phyloP scores from a whole-genome alignment of 2,113 vertebrate genomes.

The Neotoma lepida region DNA sequence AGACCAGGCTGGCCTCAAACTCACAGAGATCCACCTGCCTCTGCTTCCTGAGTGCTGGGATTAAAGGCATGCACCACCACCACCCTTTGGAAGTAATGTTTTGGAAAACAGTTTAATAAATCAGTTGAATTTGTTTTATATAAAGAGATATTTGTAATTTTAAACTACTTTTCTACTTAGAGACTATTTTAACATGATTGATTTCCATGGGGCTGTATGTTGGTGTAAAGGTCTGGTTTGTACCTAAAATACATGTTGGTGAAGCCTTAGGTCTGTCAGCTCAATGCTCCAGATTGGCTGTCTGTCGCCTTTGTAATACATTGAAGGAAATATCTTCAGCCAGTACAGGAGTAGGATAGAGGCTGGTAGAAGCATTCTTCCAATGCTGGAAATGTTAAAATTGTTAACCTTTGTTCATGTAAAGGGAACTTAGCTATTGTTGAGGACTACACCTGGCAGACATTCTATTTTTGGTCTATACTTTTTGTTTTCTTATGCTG shows the following conservation, averaged over 20 bases:
- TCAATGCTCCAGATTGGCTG: not conserved
- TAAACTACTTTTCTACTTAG: not conserved
- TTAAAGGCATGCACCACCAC: no score
- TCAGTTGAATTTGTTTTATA: not conserved
- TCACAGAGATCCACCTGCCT: no score
- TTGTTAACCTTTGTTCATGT: not conserved
- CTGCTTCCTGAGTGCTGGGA: no score
- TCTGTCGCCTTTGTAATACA: not conserved
- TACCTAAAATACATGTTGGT: not conserved
- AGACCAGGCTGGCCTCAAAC: not conserved
- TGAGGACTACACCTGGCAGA: not conserved
- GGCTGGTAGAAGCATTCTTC: not conserved
- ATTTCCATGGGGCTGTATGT: not conserved
- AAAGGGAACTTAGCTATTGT: not conserved
- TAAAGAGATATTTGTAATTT: not conserved
- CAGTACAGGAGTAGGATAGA: no score
- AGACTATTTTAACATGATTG: not conserved
- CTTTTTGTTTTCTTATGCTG: not conserved
- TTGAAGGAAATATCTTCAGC: not conserved
- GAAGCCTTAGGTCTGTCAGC: not conserved
- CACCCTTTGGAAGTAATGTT: not conserved
- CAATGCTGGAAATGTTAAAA: not conserved
- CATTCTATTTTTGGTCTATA: not conserved
- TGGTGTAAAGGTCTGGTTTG: not conserved
- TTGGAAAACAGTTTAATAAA: not conserved